These are phyloP conservation scores for Xenops minutus DNA, from an alignment of 2,797 vertebrate species.

Conservation along the genomic window DNA sequence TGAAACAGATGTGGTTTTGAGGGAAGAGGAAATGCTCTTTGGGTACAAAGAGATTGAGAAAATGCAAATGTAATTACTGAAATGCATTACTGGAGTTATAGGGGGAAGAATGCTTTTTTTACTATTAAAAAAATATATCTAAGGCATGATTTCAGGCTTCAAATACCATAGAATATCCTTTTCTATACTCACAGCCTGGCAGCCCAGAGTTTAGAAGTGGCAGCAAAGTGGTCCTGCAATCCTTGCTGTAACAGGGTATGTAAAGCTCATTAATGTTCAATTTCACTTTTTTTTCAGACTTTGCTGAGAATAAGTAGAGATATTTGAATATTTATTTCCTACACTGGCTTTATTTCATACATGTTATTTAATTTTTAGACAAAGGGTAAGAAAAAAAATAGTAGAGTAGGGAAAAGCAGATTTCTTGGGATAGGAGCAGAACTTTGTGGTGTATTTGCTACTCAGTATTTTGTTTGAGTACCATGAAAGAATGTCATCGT, in stretches of 20 bases:
- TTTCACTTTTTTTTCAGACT: background rate
- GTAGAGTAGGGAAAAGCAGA: background rate
- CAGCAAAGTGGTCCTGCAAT: background rate
- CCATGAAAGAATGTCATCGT: background rate
- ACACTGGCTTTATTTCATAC: background rate
- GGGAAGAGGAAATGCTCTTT: background rate
- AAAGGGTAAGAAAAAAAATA: accelerated
- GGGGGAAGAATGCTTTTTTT: background rate
- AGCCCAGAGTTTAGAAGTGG: background rate
- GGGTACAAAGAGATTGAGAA: background rate
- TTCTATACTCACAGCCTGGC: background rate
- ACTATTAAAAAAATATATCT: background rate
- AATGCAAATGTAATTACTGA: background rate
- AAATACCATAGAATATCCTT: background rate
- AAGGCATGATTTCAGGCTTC: background rate
- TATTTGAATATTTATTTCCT: background rate
- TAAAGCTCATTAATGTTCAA: background rate
- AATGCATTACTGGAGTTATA: background rate
- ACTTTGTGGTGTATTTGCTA: background rate
- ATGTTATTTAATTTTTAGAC: background rate
- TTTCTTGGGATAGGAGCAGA: background rate
- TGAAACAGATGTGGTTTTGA: background rate
- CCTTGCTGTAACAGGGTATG: background rate
- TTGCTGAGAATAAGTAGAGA: background rate
- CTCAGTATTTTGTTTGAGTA: background rate